These are phyloP conservation scores for Microhierax caerulescens DNA, from an alignment of 2,797 vertebrate genomes.

Conservation along the genomic window DNA sequence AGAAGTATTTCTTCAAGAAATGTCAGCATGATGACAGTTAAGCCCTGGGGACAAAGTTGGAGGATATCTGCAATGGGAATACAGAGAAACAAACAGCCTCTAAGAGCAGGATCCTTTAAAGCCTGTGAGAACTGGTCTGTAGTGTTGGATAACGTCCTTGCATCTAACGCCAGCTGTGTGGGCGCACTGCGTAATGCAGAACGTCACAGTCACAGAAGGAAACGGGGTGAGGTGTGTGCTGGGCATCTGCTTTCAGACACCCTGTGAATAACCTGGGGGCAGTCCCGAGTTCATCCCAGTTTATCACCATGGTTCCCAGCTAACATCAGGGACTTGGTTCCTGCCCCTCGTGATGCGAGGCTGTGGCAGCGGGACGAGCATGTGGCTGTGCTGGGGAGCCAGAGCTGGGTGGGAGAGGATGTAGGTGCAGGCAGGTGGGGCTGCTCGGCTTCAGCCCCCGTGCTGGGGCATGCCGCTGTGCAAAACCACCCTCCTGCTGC, in stretches of 20 bases:
- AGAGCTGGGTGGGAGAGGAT: neutral
- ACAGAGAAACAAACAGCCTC: neutral
- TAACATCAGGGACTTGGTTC: too few relatives aligned
- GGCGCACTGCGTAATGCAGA: neutral
- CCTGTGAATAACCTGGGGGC: fast-evolving
- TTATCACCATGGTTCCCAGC: fast-evolving
- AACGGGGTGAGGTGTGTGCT: neutral
- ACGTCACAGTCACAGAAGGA: neutral
- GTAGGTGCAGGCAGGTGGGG: neutral
- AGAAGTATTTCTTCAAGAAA: neutral
- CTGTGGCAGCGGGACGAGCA: neutral
- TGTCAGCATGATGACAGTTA: fast-evolving
- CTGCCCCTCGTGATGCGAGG: neutral
- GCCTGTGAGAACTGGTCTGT: fast-evolving
- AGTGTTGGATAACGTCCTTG: neutral
- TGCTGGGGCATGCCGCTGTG: neutral
- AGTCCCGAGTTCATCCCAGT: neutral
- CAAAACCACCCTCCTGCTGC: neutral
- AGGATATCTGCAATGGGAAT: neutral
- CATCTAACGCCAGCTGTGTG: neutral
- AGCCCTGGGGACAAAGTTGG: neutral
- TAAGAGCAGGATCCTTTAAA: neutral
- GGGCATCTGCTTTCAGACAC: neutral
- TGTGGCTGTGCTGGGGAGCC: neutral
- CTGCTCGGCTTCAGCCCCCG: neutral